These are phyloP conservation scores for Poecile montanus DNA, from an alignment of 2,797 vertebrate species.

Conservation along the genomic window DNA sequence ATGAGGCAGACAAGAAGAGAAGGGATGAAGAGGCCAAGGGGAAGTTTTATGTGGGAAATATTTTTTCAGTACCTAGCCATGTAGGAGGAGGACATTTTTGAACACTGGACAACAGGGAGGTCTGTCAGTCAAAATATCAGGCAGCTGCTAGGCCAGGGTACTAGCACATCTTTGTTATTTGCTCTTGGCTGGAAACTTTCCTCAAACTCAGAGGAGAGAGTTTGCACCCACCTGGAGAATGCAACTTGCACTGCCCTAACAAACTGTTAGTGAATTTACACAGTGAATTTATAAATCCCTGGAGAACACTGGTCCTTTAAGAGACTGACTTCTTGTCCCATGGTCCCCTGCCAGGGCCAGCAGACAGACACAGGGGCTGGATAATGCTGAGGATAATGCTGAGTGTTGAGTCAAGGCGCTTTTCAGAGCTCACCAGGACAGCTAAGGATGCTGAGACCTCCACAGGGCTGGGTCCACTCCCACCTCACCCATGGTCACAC, in stretches of 20 bases:
- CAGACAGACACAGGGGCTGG: background rate
- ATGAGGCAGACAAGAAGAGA: background rate
- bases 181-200: background rate
- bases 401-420: too few species aligned
- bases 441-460: background rate
- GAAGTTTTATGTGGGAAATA: background rate
- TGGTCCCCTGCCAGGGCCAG: background rate
- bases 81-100: background rate
- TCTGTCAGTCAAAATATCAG: background rate
- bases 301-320: background rate
- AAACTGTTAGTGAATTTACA: background rate
- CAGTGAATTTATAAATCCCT: background rate
- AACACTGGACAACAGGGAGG: background rate
- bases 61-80: background rate
- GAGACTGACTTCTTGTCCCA: accelerated
- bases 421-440: background rate
- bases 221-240: background rate
- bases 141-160: background rate
- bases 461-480: background rate
- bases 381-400: background rate
- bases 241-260: background rate
- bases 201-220: background rate
- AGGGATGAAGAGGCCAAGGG: background rate
- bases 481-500: accelerated
- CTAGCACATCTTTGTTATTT: background rate